Base-by-base conservation (phyloP, 2,797 vertebrate genomes). In the Malacoctenus gilli region DNA sequence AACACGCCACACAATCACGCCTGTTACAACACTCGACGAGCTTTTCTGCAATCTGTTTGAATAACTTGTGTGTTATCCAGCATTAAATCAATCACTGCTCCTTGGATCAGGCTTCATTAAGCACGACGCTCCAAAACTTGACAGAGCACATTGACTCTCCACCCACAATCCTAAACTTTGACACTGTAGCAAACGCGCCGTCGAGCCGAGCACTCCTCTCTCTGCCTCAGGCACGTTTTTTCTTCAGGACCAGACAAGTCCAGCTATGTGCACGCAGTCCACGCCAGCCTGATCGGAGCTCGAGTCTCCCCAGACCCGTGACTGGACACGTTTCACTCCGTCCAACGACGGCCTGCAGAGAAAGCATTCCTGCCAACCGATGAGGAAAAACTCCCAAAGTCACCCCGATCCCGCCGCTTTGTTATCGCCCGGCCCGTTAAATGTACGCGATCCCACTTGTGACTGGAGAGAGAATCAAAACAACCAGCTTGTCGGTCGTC, bases 221-320 rank as follows among this genome's bases (percentile, higher is more conserved):
- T 34, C 11, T 7, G 5, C 79, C 58, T 49, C 28, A 2, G 72
- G 79, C 44, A 60, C 59, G 54, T 59, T 70, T 57, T 70, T 28
- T 70, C 59, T 60, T 84, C 82, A 82, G 63, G 85, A 84, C 67
- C 58, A 75, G 79, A 87, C 87, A 84, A 40, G 85, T 80, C 59
- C 44, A 57, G 39, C 52, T 75, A 48, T 68, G 66, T 55, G 40
- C 30, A 30, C 49, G 47, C 8, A 74, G 72, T 72, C 52, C 39
- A n/a, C n/a, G n/a, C 15, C 48, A 1, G 32, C 58, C 58, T 75
- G 59, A 74, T 69, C 69, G 62, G 76, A 67, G 48, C 61, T 67
- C 44, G 62, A 80, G 81, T 52, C 75, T 32, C 55, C 25, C 53
- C 42, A 49, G 70, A 72, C 49, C 46, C 68, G 64, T 15, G 58